Conservation (phyloP, 2,113 vertebrate species). For the Myrmecobius fasciatus region DNA sequence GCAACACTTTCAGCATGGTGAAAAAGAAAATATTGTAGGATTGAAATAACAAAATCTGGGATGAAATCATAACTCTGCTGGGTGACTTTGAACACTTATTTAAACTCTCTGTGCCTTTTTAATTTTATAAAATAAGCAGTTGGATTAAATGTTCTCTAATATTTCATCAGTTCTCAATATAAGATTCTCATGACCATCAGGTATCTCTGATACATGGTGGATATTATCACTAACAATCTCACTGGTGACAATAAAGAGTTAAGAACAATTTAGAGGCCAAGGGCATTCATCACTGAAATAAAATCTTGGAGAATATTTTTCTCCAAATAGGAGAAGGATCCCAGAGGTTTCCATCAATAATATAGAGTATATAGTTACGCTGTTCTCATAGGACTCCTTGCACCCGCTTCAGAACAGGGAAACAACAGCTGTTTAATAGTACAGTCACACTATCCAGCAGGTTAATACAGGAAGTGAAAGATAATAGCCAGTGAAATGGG, state of each 20-base stretch:
- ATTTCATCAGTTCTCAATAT: neutral
- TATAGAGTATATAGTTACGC: neutral
- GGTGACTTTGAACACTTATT: neutral
- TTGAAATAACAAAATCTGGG: neutral
- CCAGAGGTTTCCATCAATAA: slow-evolving; percentile 6
- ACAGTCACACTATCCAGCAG: neutral
- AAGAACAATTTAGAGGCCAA: neutral
- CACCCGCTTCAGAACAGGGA: neutral
- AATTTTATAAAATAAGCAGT: neutral
- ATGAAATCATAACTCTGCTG: neutral
- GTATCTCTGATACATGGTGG: neutral
- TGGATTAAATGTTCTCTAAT: neutral
- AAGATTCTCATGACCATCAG: neutral
- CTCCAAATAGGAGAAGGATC: neutral
- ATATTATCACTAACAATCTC: neutral
- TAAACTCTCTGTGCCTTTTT: neutral
- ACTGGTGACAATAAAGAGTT: neutral
- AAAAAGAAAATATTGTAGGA: neutral
- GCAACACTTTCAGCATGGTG: neutral
- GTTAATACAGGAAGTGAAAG: slow-evolving; percentile 21
- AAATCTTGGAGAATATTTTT: neutral
- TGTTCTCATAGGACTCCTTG: neutral
- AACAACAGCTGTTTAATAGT: slow-evolving; percentile 1
- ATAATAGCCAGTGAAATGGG: neutral
- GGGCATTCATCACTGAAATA: neutral